Base-by-base conservation (phyloP, 2,113 vertebrate genomes). In the Notarius lentiginosus region DNA sequence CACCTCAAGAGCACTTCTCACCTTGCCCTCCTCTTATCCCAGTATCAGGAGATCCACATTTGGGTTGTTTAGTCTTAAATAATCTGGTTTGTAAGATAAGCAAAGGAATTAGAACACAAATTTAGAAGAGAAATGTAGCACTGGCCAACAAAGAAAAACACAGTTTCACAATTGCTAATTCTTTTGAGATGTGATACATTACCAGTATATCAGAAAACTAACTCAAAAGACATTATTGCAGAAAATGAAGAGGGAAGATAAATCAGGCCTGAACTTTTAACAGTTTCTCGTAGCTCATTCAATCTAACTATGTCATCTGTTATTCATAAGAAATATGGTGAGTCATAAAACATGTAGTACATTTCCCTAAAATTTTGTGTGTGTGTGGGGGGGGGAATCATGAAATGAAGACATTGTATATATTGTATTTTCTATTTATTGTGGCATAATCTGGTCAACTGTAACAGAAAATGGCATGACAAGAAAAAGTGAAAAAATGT, bases 81-180 rank as follows among this genome's bases (percentile, higher is more conserved):
- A 53, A 56, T 68, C 34, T 47, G n/a, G 47, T 12, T 4, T 68
- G 76, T 34, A 47, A 80, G 63, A 68, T 70, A 86, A 80, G 27
- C 49, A 53, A 86, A 86, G 27, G 27, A 70, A 56, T 58, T 24
- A 47, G 0, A 56, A 56, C 12, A 76, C 24, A 73, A 73, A 73
- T 41, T 10, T 5, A 73, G 24, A 22, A 60, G 22, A 49, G 14
- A 76, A 63, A 85, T 61, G 76, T 24, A 51, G 14, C 24, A 18
- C 49, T 61, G 27, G 30, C 49, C 76, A 86, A 81, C 17, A 70
- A 60, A 72, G 34, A 58, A 60, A 79, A 79, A 68, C 84, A 86
- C 55, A 5, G 7, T 77, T 65, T 77, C 10, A 27, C 47, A 63
- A 47, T 53, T 14, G 76, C 61, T 20, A 55, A 53, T 49, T 79